Percentiles rank a stretch among this genome's conserved stretches.
Conservation (phyloP, 2,113 vertebrate species). For the Caretta caretta region DNA sequence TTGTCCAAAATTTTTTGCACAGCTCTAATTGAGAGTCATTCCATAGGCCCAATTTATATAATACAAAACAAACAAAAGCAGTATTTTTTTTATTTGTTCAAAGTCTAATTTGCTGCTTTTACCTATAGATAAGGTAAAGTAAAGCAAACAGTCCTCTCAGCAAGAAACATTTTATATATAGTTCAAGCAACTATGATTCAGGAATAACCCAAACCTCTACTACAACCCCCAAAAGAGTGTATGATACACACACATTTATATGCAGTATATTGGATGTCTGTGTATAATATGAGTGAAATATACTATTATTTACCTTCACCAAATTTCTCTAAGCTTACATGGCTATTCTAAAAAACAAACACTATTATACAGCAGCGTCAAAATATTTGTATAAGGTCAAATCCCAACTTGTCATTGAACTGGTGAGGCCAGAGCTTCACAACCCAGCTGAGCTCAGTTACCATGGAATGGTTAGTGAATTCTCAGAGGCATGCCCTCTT, state of each 20-base stretch:
- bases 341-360: not conserved
- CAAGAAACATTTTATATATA: not conserved
- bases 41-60: not conserved
- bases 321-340: not conserved
- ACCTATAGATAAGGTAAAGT: not conserved
- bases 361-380: accelerated
- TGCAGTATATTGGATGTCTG: not conserved
- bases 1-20: not conserved
- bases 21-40: not conserved
- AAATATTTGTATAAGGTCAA: not conserved
- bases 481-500: not conserved
- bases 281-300: not conserved
- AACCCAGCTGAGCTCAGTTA: not conserved
- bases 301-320: not conserved
- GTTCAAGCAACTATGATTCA: not conserved
- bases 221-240: not conserved
- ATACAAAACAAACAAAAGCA: not conserved
- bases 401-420: not conserved
- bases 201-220: not conserved
- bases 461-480: not conserved
- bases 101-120: not conserved
- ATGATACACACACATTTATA: not conserved
- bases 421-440: not conserved
- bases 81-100: not conserved
- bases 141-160: not conserved